A percentile compares a stretch with the other conserved stretches of the same genome.
Evolutionary conservation across 2,113 vertebrate genomes (phyloP).

Genomic region (Tetrao urogallus): DNA sequence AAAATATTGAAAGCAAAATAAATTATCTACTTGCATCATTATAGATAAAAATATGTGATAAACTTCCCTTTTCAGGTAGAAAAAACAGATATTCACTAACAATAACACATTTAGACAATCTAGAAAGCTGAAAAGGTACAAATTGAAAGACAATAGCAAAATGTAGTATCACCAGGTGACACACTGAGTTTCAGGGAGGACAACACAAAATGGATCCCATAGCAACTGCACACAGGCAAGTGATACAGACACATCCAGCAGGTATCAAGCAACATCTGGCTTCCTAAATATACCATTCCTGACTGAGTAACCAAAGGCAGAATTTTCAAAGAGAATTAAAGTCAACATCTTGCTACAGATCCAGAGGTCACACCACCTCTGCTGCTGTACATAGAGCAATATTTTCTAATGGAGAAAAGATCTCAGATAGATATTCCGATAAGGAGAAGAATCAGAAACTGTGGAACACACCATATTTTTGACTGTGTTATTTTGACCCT

Average conservation of each 20-base stretch:
- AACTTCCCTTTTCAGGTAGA: not conserved
- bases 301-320: not conserved
- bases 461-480: rapidly evolving
- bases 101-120: not conserved
- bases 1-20: not conserved
- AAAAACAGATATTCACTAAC: not conserved
- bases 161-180: not conserved
- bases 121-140: not conserved
- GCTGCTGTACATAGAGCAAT: not conserved
- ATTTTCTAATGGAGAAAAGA: not conserved
- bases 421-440: not conserved
- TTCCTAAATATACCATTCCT: not conserved
- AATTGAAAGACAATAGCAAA: not conserved
- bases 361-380: not conserved
- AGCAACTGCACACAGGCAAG: not conserved
- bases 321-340: not conserved
- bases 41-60: not conserved
- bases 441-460: not conserved
- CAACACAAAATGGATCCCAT: not conserved
- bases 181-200: not conserved
- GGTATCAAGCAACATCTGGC: not conserved
- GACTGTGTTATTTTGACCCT: not conserved
- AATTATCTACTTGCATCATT: not conserved
- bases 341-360: not conserved
- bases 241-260: not conserved